These are phyloP conservation scores for Trisateles emortualis DNA, from an alignment of 2,888 invertebrate species.

Conservation along the genomic window DNA sequence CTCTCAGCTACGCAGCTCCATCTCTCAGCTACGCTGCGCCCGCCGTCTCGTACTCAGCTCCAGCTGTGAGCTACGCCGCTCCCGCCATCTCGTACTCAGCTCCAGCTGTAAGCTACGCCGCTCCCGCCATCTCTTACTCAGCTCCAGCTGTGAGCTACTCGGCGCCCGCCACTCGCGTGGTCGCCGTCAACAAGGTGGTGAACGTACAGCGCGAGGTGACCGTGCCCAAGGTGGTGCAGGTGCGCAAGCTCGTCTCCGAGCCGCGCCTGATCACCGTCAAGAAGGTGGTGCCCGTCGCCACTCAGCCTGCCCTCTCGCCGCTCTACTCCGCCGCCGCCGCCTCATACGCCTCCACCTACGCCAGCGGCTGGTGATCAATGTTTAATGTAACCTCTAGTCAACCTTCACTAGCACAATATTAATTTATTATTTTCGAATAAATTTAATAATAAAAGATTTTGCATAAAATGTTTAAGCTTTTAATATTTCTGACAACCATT, in stretches of 20 bases:
- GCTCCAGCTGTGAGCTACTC: no score
- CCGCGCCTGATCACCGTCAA: conserved; percentile 56
- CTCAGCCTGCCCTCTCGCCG: neutral
- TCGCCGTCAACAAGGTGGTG: conserved; percentile 49
- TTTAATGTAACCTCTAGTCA: neutral
- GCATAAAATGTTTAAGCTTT: no score
- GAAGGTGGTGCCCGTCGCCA: conserved; percentile 33
- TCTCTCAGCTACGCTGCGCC: neutral
- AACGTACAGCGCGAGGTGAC: conserved; percentile 43
- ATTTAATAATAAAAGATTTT: no score
- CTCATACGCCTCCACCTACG: neutral
- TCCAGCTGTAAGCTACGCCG: conserved; percentile 17
- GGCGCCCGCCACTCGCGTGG: conserved; percentile 12
- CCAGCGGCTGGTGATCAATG: conserved; percentile 1
- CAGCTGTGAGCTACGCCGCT: neutral
- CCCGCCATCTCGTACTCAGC: neutral
- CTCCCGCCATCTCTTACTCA: no score
- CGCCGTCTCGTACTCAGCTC: neutral
- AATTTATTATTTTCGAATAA: neutral
- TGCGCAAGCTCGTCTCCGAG: conserved; percentile 54
- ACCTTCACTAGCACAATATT: neutral
- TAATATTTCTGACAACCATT: no score
- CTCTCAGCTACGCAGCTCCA: conserved; percentile 8
- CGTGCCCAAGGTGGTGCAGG: conserved; percentile 49
- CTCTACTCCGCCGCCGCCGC: neutral